Conservation (phyloP, 2,113 vertebrate species). For the Paramisgurnus dabryanus region DNA sequence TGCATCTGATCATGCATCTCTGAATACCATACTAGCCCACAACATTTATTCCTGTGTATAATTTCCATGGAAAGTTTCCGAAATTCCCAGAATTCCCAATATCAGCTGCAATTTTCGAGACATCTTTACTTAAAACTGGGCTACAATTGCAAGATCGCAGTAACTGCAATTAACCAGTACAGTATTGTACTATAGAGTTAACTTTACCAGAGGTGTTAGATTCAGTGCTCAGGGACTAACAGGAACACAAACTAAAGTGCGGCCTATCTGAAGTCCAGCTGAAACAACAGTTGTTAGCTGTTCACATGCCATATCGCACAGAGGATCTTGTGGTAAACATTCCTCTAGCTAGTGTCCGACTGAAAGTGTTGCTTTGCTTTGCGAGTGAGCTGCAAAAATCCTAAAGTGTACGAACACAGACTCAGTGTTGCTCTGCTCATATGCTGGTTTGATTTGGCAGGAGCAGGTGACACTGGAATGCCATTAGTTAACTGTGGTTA, state of each 20-base stretch:
- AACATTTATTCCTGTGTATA: too few species aligned
- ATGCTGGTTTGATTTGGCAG: not conserved
- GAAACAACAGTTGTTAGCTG: conserved; percentile 41
- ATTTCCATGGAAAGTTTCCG: too few species aligned
- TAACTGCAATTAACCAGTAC: not conserved
- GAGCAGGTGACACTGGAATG: not conserved
- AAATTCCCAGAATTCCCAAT: too few species aligned
- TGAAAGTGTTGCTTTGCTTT: conserved; percentile 1
- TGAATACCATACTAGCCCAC: too few species aligned
- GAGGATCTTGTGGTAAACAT: conserved; percentile 53
- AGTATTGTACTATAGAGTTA: not conserved
- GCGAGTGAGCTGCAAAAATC: not conserved
- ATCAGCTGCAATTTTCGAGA: too few species aligned
- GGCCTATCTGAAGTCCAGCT: conserved; percentile 48
- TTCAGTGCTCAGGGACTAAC: too few species aligned
- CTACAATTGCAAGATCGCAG: too few species aligned
- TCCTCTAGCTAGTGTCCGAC: conserved; percentile 58
- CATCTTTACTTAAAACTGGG: too few species aligned
- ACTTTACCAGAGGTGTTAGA: not conserved
- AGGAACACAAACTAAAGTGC: too few species aligned
- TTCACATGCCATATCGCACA: conserved; percentile 52
- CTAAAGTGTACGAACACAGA: not conserved
- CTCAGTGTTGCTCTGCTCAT: not conserved
- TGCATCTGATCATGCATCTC: not conserved
- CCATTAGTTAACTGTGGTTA: not conserved